Conservation (phyloP, 1,140 invertebrate genomes). For the Drosophila bifasciata region DNA sequence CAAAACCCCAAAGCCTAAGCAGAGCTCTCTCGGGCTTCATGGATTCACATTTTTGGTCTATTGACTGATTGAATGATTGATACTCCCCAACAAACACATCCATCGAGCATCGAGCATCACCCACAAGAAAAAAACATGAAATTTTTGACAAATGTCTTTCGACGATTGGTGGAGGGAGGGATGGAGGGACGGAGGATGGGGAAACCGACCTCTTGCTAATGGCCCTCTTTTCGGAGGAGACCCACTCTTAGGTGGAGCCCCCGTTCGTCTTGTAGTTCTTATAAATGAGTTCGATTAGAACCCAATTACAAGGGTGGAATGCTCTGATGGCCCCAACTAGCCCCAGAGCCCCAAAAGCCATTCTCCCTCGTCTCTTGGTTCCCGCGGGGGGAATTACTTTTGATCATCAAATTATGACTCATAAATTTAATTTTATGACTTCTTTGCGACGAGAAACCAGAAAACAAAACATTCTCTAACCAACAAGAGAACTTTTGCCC, state of each 20-base stretch:
- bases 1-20: slow-evolving; percentile 35
- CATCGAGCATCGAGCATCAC: slow-evolving; percentile 58
- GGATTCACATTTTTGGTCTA: slow-evolving; percentile 73
- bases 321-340: slow-evolving; percentile 10
- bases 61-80: slow-evolving; percentile 65
- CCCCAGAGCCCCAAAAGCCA: slow-evolving; percentile 24
- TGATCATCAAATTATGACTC: slow-evolving; percentile 76
- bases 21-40: too few relatives aligned
- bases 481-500: not conserved
- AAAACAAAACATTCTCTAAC: slow-evolving; percentile 13
- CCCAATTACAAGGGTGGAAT: slow-evolving; percentile 65
- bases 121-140: slow-evolving; percentile 53
- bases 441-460: slow-evolving; percentile 57
- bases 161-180: too few relatives aligned
- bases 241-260: too few relatives aligned
- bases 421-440: slow-evolving; percentile 82
- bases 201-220: slow-evolving; percentile 45
- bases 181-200: too few relatives aligned
- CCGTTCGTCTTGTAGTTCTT: slow-evolving; percentile 2
- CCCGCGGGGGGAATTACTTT: slow-evolving; percentile 31
- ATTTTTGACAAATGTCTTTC: slow-evolving; percentile 69
- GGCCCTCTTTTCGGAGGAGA: slow-evolving; percentile 39
- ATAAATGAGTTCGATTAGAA: slow-evolving; percentile 71
- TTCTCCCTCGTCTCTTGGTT: not conserved
- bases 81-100: slow-evolving; percentile 13